Conservation (phyloP, 2,888 invertebrate species). For the Cephus pygmeus region DNA sequence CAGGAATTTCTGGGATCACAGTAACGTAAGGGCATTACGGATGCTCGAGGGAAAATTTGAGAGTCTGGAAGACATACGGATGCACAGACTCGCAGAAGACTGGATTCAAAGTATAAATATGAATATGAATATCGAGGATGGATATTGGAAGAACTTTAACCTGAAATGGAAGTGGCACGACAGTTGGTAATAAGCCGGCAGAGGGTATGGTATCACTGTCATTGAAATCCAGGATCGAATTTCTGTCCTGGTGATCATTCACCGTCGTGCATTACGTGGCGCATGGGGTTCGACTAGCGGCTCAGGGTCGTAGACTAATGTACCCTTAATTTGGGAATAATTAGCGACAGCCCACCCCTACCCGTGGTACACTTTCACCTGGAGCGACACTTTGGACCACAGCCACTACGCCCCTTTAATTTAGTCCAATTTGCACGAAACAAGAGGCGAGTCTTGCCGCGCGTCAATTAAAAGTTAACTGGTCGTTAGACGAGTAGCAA, state of each 20-base stretch:
- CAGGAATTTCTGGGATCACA: neutral
- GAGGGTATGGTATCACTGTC: neutral
- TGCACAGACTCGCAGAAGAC: neutral
- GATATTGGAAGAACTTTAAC: neutral
- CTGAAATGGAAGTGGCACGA: neutral
- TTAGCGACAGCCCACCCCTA: slow-evolving; percentile 30
- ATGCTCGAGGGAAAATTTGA: neutral
- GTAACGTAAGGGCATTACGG: neutral
- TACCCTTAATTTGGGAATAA: slow-evolving; percentile 48
- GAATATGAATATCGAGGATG: neutral
- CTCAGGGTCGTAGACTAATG: slow-evolving; percentile 11
- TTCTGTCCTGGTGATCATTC: slow-evolving; percentile 36
- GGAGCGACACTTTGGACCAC: slow-evolving; percentile 22
- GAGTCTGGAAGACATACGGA: neutral
- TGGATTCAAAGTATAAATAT: neutral
- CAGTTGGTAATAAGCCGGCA: neutral
- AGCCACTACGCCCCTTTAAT: slow-evolving; percentile 32
- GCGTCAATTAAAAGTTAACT: slow-evolving; percentile 5
- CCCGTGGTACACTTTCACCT: slow-evolving; percentile 24
- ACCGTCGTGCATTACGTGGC: slow-evolving; percentile 33
- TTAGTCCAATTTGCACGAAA: slow-evolving; percentile 38
- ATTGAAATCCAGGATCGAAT: slow-evolving; percentile 31
- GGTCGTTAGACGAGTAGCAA: neutral
- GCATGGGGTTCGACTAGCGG: slow-evolving; percentile 32
- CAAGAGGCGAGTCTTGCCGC: slow-evolving; percentile 11